Base-by-base conservation (phyloP, 1,140 invertebrate genomes). In the Pentalonia nigronervosa region DNA sequence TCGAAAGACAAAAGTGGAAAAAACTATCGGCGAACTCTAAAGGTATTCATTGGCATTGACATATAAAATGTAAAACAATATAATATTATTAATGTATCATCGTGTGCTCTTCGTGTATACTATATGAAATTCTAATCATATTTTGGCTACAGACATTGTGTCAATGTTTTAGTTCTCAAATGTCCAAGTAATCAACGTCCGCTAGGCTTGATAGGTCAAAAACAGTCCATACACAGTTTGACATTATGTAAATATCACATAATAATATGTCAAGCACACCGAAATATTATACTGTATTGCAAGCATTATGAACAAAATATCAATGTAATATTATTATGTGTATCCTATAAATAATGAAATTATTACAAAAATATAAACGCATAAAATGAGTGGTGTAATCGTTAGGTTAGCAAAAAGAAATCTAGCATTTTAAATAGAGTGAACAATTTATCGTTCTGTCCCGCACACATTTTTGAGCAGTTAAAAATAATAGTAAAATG, bases 121-220 rank as follows among this genome's bases (percentile, higher is more conserved):
- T 47, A 30, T 47, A 6, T 86, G 25, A 47, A 86, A 47, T 86
- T n/a, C 1, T 9, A 86, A 86, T 76, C 60, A 14, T 86, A 86
- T 45, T 25, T 86, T 30, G 23, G 84, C 45, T 25, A 25, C 21
- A 30, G 17, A 86, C 34, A 83, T 23, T 36, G 9, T 76, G 60
- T 76, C 60, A 76, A 76, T 76, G n/a, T 76, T n/a, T n/a, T 76
- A n/a, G 60, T 67, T 76, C 30, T n/a, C 60, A n/a, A 76, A 76
- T 76, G 60, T n/a, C 60, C 60, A 2, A n/a, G 14, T 76, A 17
- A 76, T 76, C 30, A n/a, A n/a, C 60, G n/a, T 76, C 11, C 14
- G 60, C 17, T 76, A n/a, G 30, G 30, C 30, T 76, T 76, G 60
- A 76, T 17, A 76, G 30, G 60, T 76, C 60, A 76, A 76, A 76